These are phyloP conservation scores for Magallana nippona DNA, from an alignment of 2,888 invertebrate genomes.

Conservation along the genomic window DNA sequence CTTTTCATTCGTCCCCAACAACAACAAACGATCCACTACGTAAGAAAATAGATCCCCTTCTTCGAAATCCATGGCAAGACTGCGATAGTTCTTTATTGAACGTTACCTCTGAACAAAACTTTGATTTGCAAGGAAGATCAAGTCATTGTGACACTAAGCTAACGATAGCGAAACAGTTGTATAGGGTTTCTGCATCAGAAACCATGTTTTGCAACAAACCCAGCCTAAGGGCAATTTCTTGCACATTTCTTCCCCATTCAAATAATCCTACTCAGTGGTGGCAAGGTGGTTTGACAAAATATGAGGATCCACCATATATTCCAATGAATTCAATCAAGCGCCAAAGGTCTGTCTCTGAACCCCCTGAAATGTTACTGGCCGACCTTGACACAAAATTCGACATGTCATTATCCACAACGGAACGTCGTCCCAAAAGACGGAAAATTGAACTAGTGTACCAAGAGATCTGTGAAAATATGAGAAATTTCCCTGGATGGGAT, in stretches of 20 bases:
- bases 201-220: neutral
- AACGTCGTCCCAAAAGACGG: neutral
- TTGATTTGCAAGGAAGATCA: neutral
- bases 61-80: too few relatives aligned
- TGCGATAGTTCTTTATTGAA: too few relatives aligned
- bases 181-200: neutral
- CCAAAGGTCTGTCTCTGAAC: constrained; percentile 17
- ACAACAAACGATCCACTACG: neutral
- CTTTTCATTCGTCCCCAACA: neutral
- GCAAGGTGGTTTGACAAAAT: neutral
- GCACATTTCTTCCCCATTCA: neutral
- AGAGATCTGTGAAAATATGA: constrained; percentile 28
- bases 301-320: neutral
- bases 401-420: neutral
- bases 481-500: constrained; percentile 42
- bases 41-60: too few relatives aligned
- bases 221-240: neutral
- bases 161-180: neutral
- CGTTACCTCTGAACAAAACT: too few relatives aligned
- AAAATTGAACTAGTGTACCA: neutral
- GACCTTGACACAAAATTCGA: constrained; percentile 13
- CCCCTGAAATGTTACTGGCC: neutral
- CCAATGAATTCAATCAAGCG: neutral
- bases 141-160: neutral
- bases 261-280: too few relatives aligned